Conservation (phyloP, 1,140 invertebrate genomes). For the Lerema accius region DNA sequence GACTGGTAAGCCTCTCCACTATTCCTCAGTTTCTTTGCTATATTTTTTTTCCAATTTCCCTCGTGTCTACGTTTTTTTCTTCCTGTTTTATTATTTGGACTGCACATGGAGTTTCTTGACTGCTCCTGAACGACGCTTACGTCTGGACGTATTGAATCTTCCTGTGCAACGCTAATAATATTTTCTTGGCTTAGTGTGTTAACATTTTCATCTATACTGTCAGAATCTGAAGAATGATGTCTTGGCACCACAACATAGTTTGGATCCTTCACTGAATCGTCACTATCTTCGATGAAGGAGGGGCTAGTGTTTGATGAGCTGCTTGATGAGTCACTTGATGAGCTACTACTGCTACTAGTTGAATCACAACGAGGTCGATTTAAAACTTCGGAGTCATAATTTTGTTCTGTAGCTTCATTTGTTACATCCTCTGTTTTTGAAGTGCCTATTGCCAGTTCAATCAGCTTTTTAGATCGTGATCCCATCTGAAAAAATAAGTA, state of each 20-base stretch:
- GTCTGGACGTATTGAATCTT: no score
- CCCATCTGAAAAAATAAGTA: constrained; percentile 20
- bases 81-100: constrained; percentile 11
- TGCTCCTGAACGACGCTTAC: constrained; percentile 2
- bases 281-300: constrained; percentile 4
- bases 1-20: constrained; percentile 31
- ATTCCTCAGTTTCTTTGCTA: constrained; percentile 35
- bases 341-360: constrained; percentile 5
- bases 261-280: neutral
- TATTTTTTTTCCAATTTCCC: constrained; percentile 29
- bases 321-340: constrained; percentile 10
- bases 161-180: no score
- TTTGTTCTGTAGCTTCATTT: constrained; percentile 1
- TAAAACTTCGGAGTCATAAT: constrained; percentile 1
- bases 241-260: neutral
- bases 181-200: no score
- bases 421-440: neutral
- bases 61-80: constrained; percentile 10
- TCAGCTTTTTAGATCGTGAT: constrained; percentile 7
- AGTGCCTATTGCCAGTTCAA: constrained; percentile 11
- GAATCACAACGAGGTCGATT: constrained; percentile 11
- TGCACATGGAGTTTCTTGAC: constrained; percentile 9
- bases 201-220: no score
- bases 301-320: neutral
- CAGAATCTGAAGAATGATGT: no score